Base-by-base conservation (phyloP, 37 sponge, comb jelly and placozoan genomes). In the Oopsacas minuta region DNA sequence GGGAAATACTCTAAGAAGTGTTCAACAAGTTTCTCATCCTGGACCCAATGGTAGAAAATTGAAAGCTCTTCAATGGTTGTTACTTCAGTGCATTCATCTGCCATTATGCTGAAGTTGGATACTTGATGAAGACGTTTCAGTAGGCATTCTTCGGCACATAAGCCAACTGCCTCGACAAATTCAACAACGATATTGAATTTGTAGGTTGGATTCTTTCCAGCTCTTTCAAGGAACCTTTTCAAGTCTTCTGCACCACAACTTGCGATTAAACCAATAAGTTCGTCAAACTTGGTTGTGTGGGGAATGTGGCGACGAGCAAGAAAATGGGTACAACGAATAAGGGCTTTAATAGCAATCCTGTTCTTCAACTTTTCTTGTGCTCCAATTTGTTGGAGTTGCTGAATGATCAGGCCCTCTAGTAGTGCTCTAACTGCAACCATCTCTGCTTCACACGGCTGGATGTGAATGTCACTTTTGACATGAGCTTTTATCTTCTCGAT, bases 281-380 rank as follows among this genome's bases (percentile, higher is more conserved):
- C 15, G 49, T 8, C 49, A 42, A 42, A 42, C 12, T 42, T 42
- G 49, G 49, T 42, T 42, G 75, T 12, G 28, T 61, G 75, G 28
- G 75, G 17, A 61, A 61, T 61, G 75, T 61, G 75, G 1, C 28
- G 7, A 32, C 30, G 20, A 34, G 1, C 22, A 7, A 61, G 28
- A n/a, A 25, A 61, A 34, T 61, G 75, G 28, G 75, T 25, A n/a
- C 75, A 61, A 34, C 30, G 75, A 61, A 61, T 25, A 20, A 12
- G 75, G 5, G 75, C 7, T 34, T 61, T 61, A 34, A 84, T 87
- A 28, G 92, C 88, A 15, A 87, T 90, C 94, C 94, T 90, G 88
- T 91, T 90, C 83, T 90, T 94, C 46, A 89, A 89, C 36, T 90
- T 92, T 84, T 61, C 85, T 83, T 20, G 25, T 5, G 52, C 17